Evolutionary conservation across 1,140 invertebrate genomes (phyloP), one percentile per base, ranked within the genome.

Genomic region (Ceratina australensis): DNA sequence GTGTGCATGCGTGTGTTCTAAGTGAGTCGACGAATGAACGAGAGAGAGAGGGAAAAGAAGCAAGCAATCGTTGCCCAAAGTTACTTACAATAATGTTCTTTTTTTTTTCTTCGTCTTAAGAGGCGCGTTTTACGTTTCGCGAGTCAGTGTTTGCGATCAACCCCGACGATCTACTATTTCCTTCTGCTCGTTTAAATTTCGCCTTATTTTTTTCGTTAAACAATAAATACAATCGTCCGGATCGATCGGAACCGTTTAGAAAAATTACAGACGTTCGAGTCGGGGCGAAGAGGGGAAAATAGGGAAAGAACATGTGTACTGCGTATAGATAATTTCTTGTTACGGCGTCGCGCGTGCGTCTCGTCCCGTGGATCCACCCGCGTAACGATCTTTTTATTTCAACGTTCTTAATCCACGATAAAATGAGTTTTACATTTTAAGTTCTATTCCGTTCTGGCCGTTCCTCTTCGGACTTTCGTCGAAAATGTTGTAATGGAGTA

Each of bases 301-400:
- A 16, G 26, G 8, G 22, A 22, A 57, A 65, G 16, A 82, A 79
- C 54, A 54, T 68, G 67, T 72, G 72, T 72, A 85, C 73, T 80
- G 33, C 87, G 84, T 89, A 54, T 54, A 89, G 87, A 89, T 89
- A 89, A 88, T 88, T 88, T 89, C 87, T 89, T 89, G 87, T 89
- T 89, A 89, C 72, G 83, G 86, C 80, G 88, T 57, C 72, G 69
- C 72, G 69, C 49, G 54, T 65, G 78, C 76, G 78, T 60, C 72
- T 59, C 79, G 52, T 75, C 71, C 61, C 84, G 60, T 33, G 79
- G 64, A 65, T 82, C 63, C 59, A 56, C 65, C 52, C 67, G 63
- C 72, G 50, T 60, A 10, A 66, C 52, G 52, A 54, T 54, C 52
- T 54, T 42, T 42, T 42, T 42, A 42, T 42, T 42, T 42, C 33